Evolutionary conservation across 2,888 invertebrate genomes (phyloP).

Genomic region (Anticlea derivata): DNA sequence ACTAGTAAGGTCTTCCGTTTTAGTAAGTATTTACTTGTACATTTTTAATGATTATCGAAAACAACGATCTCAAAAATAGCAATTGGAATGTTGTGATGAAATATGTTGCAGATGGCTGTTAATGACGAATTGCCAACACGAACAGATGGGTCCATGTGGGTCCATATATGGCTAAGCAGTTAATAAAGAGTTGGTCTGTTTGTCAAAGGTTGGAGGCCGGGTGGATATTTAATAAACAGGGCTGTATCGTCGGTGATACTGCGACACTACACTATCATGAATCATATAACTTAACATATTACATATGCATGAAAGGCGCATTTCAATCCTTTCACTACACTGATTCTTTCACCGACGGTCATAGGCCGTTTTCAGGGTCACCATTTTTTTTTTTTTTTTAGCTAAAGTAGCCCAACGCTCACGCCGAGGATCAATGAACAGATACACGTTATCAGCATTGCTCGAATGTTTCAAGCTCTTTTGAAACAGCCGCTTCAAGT

Average conservation of each 20-base stretch:
- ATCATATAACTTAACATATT: too few species aligned
- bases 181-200: slow-evolving; percentile 55
- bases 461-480: slow-evolving; percentile 61
- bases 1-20: too few species aligned
- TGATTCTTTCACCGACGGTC: too few species aligned
- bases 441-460: slow-evolving; percentile 53
- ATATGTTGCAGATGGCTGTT: slow-evolving; percentile 48
- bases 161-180: slow-evolving; percentile 55
- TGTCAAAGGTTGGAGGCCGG: slow-evolving; percentile 37
- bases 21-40: too few species aligned
- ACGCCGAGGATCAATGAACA: slow-evolving; percentile 46
- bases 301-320: too few species aligned
- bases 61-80: slow-evolving; percentile 48
- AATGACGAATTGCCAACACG: slow-evolving; percentile 66
- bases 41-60: slow-evolving; percentile 42
- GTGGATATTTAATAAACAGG: slow-evolving; percentile 21
- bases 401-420: slow-evolving; percentile 12
- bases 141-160: slow-evolving; percentile 45
- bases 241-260: too few species aligned
- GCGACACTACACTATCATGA: too few species aligned
- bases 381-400: too few species aligned
- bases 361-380: too few species aligned
- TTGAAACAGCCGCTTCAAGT: slow-evolving; percentile 59
- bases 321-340: too few species aligned
- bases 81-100: slow-evolving; percentile 37